These are phyloP conservation scores for Gymnoscopelus microlampas DNA, from an alignment of 2,797 vertebrate genomes.

Conservation along the genomic window DNA sequence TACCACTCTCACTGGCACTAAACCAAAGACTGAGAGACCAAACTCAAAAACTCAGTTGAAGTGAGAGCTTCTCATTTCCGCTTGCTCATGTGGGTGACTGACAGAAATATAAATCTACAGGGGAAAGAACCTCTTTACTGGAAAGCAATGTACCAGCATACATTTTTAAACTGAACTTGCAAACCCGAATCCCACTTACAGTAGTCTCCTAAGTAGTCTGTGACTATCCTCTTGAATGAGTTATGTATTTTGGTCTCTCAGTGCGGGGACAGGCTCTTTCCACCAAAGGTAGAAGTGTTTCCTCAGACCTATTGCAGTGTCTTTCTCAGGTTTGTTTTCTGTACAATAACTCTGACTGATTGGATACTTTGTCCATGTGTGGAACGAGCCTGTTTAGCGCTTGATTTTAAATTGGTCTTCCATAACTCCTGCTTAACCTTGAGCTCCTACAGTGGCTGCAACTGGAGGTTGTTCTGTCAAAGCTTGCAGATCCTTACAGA, in stretches of 20 bases:
- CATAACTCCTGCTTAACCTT: slow-evolving; percentile 56
- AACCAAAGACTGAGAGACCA: slow-evolving; percentile 47
- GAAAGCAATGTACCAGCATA: slow-evolving; percentile 38
- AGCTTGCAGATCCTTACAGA: slow-evolving; percentile 31
- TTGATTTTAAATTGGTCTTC: slow-evolving; percentile 37
- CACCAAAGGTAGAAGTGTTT: slow-evolving; percentile 50
- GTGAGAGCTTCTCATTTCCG: slow-evolving; percentile 46
- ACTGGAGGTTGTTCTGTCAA: slow-evolving; percentile 32
- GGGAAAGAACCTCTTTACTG: slow-evolving; percentile 39
- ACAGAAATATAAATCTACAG: slow-evolving; percentile 55
- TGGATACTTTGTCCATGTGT: slow-evolving; percentile 40
- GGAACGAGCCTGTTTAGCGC: slow-evolving; percentile 25
- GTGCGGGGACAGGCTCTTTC: slow-evolving; percentile 60
- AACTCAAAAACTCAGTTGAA: slow-evolving; percentile 61
- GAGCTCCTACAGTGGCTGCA: slow-evolving; percentile 31
- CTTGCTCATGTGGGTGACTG: slow-evolving; percentile 52
- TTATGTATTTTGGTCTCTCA: slow-evolving; percentile 70
- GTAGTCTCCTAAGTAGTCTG: slow-evolving; percentile 46
- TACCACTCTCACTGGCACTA: slow-evolving; percentile 34
- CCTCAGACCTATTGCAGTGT: slow-evolving; percentile 19
- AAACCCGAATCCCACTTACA: not conserved
- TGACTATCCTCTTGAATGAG: slow-evolving; percentile 66
- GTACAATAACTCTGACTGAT: slow-evolving; percentile 24
- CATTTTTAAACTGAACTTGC: slow-evolving; percentile 62
- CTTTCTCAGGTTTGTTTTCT: slow-evolving; percentile 45